phyloP scores from a whole-genome alignment of 2,797 vertebrate genomes.

The Gymnocypris eckloni region DNA sequence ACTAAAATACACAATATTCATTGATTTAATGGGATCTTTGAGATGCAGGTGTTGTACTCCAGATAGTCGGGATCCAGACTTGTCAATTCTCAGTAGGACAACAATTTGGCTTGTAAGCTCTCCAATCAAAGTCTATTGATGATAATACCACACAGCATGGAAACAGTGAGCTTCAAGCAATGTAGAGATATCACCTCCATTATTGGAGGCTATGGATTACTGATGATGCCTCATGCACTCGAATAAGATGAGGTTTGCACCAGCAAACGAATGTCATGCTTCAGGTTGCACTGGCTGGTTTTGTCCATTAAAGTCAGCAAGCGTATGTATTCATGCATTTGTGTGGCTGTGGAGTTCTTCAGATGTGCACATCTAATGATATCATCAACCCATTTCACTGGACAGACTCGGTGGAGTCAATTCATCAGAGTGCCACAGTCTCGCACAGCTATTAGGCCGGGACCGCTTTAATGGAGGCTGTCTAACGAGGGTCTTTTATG shows the following conservation, averaged over 20 bases:
- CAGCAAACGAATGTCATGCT: constrained; percentile 39
- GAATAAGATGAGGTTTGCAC: constrained; percentile 45
- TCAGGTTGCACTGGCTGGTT: constrained; percentile 6
- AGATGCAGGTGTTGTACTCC: neutral
- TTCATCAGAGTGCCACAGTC: constrained; percentile 24
- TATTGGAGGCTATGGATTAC: constrained; percentile 38
- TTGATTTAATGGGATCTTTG: neutral
- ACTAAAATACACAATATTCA: neutral
- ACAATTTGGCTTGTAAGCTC: constrained; percentile 32
- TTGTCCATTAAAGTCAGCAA: constrained; percentile 41
- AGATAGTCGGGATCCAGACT: neutral
- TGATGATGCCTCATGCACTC: constrained; percentile 48
- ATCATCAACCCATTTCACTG: constrained; percentile 56
- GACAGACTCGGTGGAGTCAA: constrained; percentile 54
- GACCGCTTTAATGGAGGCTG: constrained; percentile 36
- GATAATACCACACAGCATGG: constrained; percentile 29
- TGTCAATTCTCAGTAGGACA: neutral
- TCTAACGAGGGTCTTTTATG: constrained; percentile 47
- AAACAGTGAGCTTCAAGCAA: constrained; percentile 18
- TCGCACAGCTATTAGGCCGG: constrained; percentile 26
- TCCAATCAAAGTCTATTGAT: constrained; percentile 32
- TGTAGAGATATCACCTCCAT: constrained; percentile 26
- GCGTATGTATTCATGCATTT: constrained; percentile 36
- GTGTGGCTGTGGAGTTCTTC: constrained; percentile 38
- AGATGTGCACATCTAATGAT: constrained; percentile 57